Percentiles rank a stretch among this genome's conserved stretches.
These are phyloP conservation scores for Pseudeuparius sepicola DNA, from an alignment of 2,888 invertebrate genomes.

Conservation along the genomic window DNA sequence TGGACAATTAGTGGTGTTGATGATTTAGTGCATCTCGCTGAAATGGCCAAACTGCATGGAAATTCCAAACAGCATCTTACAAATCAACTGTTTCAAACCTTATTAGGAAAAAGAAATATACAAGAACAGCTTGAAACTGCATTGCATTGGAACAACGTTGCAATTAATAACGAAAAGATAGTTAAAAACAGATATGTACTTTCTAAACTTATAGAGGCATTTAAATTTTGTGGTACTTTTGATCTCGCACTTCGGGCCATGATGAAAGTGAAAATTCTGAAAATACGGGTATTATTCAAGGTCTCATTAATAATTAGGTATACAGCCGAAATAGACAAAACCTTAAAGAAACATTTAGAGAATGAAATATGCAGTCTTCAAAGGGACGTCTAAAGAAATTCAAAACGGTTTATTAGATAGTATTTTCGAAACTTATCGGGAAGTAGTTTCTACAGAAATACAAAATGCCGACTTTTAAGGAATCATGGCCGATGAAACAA, in stretches of 20 bases:
- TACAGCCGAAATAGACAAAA: conserved; percentile 3
- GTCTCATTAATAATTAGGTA: conserved; percentile 1
- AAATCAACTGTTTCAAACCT: not conserved
- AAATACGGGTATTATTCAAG: not conserved
- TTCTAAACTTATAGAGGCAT: conserved; percentile 1
- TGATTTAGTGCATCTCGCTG: conserved; percentile 1
- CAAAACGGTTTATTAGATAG: conserved; percentile 1
- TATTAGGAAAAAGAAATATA: conserved; percentile 3
- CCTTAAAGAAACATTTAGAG: conserved; percentile 2
- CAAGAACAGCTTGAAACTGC: conserved; percentile 1
- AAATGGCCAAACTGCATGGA: conserved; percentile 2
- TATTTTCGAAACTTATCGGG: conserved; percentile 3
- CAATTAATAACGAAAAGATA: conserved; percentile 2
- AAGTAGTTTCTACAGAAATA: conserved; percentile 3
- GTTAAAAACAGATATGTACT: conserved; percentile 3
- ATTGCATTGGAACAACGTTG: conserved; percentile 3
- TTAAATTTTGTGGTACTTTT: conserved; percentile 3
- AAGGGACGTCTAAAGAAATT: conserved; percentile 2
- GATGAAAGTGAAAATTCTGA: conserved; percentile 2
- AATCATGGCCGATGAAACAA: conserved; percentile 1
- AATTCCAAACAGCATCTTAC: conserved; percentile 3
- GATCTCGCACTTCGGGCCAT: conserved; percentile 2
- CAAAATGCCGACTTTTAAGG: conserved; percentile 2
- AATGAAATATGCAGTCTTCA: not conserved
- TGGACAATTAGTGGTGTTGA: conserved; percentile 3